Evolutionary conservation across 2,797 vertebrate species (phyloP), one percentile per base, ranked within the genome.

Genomic region (Acanthurus leucopareius): DNA sequence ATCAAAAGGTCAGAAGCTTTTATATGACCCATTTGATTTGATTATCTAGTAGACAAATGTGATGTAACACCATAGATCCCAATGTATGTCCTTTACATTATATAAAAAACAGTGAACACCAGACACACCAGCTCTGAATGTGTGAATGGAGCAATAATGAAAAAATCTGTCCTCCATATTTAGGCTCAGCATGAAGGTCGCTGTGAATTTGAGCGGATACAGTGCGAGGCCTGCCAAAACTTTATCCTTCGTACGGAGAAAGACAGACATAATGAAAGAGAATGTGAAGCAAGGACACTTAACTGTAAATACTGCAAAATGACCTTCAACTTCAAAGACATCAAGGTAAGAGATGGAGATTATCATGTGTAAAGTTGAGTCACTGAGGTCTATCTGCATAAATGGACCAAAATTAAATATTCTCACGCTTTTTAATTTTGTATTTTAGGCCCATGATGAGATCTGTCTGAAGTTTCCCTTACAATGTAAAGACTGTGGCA

Each of bases 401-500:
- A 48, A 65, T 32, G 13, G 4, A 44, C 10, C 35, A 1, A 20
- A 9, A 64, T 62, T 62, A 10, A 63, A 70, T 10, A 4, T 53
- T 70, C 13, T 72, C 35, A 2, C 54, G 45, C 44, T 72, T 22
- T 40, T 38, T 51, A 40, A 7, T 35, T 0, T 0, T 86, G 17
- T 79, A 14, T 85, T 83, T 25, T 82, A 99, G 98, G 97, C 96
- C 0, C 98, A 99, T 17, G 96, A 97, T 2, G 96, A 97, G 20
- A 94, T 97, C 74, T 99, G 98, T 82, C 92, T 94, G 25, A 97
- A 97, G 79, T 97, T 97, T 52, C 98, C 98, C 0, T 85, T 99
- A 91, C 96, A 96, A 25, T 99, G 98, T 9, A 97, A 98, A 16
- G 96, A 97, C 87, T 99, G 98, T 3, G 97, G 97, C 49, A 97